Percentiles rank a stretch among this genome's conserved stretches.
These are phyloP conservation scores for Gymnorhina tibicen DNA, from an alignment of 2,113 vertebrate species.

Conservation along the genomic window DNA sequence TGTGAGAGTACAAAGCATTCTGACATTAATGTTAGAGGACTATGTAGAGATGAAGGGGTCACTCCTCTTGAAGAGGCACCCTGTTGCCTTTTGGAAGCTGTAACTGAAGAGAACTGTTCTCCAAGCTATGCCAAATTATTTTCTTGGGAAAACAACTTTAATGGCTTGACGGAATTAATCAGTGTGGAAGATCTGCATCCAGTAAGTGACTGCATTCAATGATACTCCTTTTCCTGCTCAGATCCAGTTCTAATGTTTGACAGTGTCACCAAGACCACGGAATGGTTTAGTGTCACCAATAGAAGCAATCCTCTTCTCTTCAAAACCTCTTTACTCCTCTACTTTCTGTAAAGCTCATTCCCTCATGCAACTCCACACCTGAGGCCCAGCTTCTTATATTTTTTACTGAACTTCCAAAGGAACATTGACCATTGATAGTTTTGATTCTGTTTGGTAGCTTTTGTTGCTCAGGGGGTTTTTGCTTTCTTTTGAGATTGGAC, in stretches of 20 bases:
- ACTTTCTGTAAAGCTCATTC: neutral
- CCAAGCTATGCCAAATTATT: neutral
- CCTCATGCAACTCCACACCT: neutral
- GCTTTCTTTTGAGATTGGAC: neutral
- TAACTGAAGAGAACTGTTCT: neutral
- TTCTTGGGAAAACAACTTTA: neutral
- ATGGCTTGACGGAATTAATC: neutral
- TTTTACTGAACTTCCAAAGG: neutral
- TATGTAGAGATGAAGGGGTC: neutral
- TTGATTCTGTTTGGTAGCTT: neutral
- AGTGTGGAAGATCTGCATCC: neutral
- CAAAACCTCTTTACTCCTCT: neutral
- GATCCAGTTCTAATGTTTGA: neutral
- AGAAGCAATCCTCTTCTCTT: neutral
- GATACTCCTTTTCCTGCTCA: neutral
- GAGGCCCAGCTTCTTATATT: neutral
- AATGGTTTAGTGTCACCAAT: neutral
- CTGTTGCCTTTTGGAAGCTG: neutral
- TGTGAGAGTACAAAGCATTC: neutral
- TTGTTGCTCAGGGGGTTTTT: neutral
- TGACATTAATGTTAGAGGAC: neutral
- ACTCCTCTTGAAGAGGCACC: neutral
- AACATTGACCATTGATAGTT: rapidly evolving
- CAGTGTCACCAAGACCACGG: neutral
- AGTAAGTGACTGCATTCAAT: neutral